Evolutionary conservation across 2,888 invertebrate species (phyloP).

Genomic region (Pteria penguin): DNA sequence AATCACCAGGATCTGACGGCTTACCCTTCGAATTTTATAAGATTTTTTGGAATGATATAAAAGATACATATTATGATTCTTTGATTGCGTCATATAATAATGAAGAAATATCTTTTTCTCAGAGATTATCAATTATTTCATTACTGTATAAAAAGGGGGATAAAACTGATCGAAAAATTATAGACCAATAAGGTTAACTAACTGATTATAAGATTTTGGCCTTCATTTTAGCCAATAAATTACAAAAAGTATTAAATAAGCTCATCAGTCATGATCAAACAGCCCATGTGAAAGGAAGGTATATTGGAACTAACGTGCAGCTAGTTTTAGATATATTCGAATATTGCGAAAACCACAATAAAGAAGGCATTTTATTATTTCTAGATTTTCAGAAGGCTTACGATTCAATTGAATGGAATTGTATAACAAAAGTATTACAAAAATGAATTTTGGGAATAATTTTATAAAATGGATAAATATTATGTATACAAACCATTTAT

Average conservation of each 20-base stretch:
- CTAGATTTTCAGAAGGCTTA: no score
- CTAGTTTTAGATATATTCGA: not conserved
- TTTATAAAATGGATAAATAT: no score
- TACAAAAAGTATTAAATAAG: not conserved
- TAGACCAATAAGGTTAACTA: slow-evolving; percentile 5
- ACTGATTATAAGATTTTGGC: slow-evolving; percentile 8
- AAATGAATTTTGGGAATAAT: not conserved
- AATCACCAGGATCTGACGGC: slow-evolving; percentile 2
- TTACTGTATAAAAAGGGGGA: slow-evolving; percentile 12
- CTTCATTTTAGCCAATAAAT: not conserved
- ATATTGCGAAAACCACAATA: no score
- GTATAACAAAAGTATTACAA: not conserved
- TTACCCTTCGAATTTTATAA: slow-evolving; percentile 5
- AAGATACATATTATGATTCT: not conserved
- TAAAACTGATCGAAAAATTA: not conserved
- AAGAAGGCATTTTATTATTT: no score
- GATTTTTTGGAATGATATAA: slow-evolving; percentile 6
- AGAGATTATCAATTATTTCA: not conserved
- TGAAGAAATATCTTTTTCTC: not conserved
- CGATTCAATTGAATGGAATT: not conserved
- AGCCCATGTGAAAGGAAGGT: not conserved
- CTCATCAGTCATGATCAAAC: not conserved
- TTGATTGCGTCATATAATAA: not conserved
- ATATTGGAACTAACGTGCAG: slow-evolving; percentile 1
- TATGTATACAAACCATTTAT: not conserved